These are phyloP conservation scores for Dexiosoma caninum DNA, from an alignment of 2,888 invertebrate species.

Conservation along the genomic window DNA sequence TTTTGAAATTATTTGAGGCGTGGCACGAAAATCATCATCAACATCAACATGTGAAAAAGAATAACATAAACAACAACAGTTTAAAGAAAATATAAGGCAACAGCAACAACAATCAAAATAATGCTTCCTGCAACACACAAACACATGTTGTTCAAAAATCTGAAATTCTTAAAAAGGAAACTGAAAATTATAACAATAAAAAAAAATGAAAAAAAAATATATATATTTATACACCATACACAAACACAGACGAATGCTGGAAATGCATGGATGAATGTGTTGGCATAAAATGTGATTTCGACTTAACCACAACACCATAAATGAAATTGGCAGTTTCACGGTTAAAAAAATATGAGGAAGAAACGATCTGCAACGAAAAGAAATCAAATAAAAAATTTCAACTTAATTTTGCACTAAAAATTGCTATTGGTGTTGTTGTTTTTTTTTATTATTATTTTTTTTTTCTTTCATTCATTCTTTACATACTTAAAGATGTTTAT, in stretches of 20 bases:
- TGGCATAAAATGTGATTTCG: conserved; percentile 57
- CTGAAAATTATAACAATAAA: conserved; percentile 58
- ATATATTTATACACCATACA: not conserved
- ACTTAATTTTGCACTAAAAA: conserved; percentile 54
- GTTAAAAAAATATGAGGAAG: conserved; percentile 48
- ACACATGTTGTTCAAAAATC: conserved; percentile 8
- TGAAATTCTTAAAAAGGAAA: conserved; percentile 46
- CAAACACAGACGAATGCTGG: conserved; percentile 18
- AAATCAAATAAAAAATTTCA: not conserved
- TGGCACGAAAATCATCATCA: conserved; percentile 69
- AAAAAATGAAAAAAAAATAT: not conserved
- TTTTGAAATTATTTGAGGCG: conserved; percentile 70
- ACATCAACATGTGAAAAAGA: conserved; percentile 63
- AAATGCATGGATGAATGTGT: conserved; percentile 50
- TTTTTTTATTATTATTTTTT: not conserved
- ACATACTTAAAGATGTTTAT: not conserved
- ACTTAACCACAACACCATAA: conserved; percentile 59
- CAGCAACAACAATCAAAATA: conserved; percentile 30
- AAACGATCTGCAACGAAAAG: conserved; percentile 48
- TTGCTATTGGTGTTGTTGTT: conserved; percentile 54
- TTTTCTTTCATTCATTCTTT: too few relatives aligned
- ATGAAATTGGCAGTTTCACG: conserved; percentile 67
- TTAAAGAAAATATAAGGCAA: conserved; percentile 38
- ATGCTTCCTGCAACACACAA: not conserved
- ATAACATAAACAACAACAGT: conserved; percentile 18